Conservation (phyloP, 2,113 vertebrate genomes). For the Balaenoptera acutorostrata region DNA sequence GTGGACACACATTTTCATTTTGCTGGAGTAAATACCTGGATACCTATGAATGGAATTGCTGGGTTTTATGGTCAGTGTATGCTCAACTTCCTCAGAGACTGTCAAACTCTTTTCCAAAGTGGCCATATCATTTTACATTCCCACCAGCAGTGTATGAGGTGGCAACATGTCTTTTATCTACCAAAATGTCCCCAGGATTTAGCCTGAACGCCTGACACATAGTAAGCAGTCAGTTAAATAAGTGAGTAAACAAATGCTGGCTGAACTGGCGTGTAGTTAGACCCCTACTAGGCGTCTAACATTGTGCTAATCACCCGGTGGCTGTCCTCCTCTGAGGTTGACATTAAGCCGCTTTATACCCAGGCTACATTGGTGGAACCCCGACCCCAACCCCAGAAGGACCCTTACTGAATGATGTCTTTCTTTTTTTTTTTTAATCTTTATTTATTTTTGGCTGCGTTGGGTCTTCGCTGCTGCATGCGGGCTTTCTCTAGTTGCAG, state of each 20-base stretch:
- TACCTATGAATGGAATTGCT: background rate
- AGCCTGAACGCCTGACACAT: background rate
- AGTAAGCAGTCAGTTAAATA: background rate
- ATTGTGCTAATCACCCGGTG: background rate
- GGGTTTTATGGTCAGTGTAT: background rate
- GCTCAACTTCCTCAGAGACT: background rate
- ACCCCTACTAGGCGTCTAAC: no score
- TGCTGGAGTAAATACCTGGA: no score
- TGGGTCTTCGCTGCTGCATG: no score
- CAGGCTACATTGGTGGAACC: background rate
- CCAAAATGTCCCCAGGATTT: background rate
- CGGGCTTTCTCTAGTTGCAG: no score
- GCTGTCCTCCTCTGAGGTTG: background rate
- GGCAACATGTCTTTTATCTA: background rate
- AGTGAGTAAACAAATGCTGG: background rate
- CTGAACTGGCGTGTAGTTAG: background rate
- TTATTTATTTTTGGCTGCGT: no score
- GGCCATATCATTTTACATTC: background rate
- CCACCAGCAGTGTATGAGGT: background rate
- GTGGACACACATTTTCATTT: background rate
- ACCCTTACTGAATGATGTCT: background rate
- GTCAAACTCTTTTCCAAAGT: background rate
- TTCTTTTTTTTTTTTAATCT: background rate
- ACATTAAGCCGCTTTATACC: background rate
- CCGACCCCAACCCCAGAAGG: background rate